These are phyloP conservation scores for Melitaea athalia DNA, from an alignment of 2,888 invertebrate species.

Conservation along the genomic window DNA sequence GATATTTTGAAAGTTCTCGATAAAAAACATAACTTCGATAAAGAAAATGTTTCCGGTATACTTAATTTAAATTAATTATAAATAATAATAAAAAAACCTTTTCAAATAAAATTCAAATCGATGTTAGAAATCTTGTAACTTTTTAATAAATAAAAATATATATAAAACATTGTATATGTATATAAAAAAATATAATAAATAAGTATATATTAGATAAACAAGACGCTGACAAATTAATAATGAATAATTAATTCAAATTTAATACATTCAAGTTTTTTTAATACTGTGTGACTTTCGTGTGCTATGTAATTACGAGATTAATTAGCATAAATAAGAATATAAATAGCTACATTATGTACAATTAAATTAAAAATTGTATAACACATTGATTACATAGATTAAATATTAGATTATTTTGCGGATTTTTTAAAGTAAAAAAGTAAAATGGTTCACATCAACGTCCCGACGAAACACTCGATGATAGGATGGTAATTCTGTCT, in stretches of 20 bases:
- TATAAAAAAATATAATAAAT: neutral
- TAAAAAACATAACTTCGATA: too few relatives aligned
- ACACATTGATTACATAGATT: conserved; percentile 7
- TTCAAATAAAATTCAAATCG: too few relatives aligned
- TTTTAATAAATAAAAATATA: neutral
- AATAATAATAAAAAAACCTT: too few relatives aligned
- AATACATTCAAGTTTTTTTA: conserved; percentile 14
- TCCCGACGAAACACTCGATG: too few relatives aligned
- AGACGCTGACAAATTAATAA: neutral
- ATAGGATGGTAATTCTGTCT: too few relatives aligned
- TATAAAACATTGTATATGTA: neutral
- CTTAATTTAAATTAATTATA: too few relatives aligned
- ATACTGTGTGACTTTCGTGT: neutral
- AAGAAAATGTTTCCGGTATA: too few relatives aligned
- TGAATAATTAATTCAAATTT: conserved; percentile 10
- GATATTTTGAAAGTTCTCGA: too few relatives aligned
- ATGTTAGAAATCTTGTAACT: too few relatives aligned
- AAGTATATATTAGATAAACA: neutral
- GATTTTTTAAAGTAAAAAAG: neutral
- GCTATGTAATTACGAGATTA: conserved; percentile 4
- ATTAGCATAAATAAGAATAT: conserved; percentile 23
- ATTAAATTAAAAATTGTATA: conserved; percentile 10
- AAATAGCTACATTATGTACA: conserved; percentile 13
- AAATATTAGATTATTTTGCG: neutral
- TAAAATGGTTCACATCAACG: too few relatives aligned